phyloP scores from a whole-genome alignment of 2,888 invertebrate species.

The Caenorhabditis sp. region DNA sequence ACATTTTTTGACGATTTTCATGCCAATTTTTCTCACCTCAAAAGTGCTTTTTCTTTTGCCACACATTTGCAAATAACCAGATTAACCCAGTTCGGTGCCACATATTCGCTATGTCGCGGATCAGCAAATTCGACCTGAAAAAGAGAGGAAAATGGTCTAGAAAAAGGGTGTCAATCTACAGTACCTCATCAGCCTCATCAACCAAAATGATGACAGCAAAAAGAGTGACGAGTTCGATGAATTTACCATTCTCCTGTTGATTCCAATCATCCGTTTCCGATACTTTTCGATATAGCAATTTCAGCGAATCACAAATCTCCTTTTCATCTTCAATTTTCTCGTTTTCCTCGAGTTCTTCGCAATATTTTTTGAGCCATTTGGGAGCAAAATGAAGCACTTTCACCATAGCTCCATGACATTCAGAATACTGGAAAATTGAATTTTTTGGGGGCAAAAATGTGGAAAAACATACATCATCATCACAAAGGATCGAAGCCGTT shows the following conservation, averaged over 20 bases:
- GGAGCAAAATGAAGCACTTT: constrained; percentile 21
- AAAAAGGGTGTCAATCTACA: too few relatives aligned
- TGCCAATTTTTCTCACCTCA: background rate
- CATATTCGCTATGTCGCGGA: background rate
- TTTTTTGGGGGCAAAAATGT: background rate
- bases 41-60: background rate
- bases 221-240: background rate
- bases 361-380: constrained; percentile 27
- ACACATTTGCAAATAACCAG: background rate
- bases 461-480: background rate
- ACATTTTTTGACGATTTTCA: too few relatives aligned
- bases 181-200: background rate
- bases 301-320: background rate
- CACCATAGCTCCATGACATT: constrained; percentile 13
- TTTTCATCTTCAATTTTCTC: background rate
- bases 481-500: constrained; percentile 18
- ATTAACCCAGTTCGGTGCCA: background rate
- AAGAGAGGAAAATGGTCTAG: too few relatives aligned
- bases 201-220: background rate
- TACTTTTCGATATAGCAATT: background rate
- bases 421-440: constrained; percentile 8
- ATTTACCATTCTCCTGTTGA: background rate
- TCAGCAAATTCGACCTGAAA: background rate
- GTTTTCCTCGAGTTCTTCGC: constrained; percentile 10
- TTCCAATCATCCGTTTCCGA: background rate